Conservation (phyloP, 1,140 invertebrate species). For the Marisa cornuarietis region DNA sequence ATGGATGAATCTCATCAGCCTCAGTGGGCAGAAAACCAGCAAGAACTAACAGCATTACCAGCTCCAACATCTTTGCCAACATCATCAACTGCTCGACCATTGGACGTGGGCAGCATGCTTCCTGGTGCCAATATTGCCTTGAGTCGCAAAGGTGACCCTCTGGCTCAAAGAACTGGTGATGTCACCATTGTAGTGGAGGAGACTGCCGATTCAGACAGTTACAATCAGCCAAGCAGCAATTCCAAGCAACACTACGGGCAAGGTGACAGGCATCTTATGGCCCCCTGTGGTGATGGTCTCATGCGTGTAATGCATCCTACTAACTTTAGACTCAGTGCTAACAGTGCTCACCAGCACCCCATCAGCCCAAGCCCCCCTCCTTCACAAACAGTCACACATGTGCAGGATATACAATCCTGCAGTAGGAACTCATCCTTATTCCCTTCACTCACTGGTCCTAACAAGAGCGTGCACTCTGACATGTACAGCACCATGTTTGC, state of each 20-base stretch:
- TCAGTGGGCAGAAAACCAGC: slow-evolving; percentile 18
- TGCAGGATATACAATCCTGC: slow-evolving; percentile 10
- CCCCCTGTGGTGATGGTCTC: slow-evolving; percentile 16
- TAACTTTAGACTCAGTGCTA: slow-evolving; percentile 22
- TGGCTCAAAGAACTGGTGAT: too few species aligned
- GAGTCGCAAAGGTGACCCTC: too few species aligned
- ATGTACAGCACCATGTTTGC: slow-evolving; percentile 62
- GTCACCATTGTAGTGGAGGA: too few species aligned
- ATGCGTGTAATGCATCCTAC: slow-evolving; percentile 23
- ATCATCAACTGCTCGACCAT: too few species aligned
- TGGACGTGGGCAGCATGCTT: too few species aligned
- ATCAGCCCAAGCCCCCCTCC: not conserved
- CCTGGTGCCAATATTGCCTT: too few species aligned
- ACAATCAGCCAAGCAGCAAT: too few species aligned
- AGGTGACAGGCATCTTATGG: slow-evolving; percentile 28
- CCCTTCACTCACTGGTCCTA: slow-evolving; percentile 1
- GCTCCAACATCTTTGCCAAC: too few species aligned
- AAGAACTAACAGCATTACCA: not conserved
- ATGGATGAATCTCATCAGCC: not conserved
- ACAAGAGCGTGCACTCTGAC: slow-evolving; percentile 57
- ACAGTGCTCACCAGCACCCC: not conserved
- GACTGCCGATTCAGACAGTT: too few species aligned
- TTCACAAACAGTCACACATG: not conserved
- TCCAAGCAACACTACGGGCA: not conserved
- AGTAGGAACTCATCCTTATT: too few species aligned